Evolutionary conservation across 2,113 vertebrate genomes (phyloP), one percentile per base, ranked within the genome.

Genomic region (Beaufortia kweichowensis): DNA sequence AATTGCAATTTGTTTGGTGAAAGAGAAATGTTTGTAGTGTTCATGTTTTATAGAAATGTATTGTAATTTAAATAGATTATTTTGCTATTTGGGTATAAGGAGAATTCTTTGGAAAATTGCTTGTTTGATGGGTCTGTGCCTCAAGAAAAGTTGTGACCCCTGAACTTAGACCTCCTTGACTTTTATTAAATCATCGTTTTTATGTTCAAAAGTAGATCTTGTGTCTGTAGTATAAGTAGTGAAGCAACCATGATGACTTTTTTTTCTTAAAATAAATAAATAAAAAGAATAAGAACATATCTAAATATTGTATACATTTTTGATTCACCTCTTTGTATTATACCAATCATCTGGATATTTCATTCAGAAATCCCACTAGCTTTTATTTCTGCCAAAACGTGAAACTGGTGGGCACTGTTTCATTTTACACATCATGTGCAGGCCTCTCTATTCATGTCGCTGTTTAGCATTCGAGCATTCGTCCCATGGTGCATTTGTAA

Each of bases 361-460:
- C 7, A 53, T 14, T 7, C 23, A 7, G 3, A 28, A 66, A 21
- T 39, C 50, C 48, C 50, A 6, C 29, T 53, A 56, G 50, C 29
- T 70, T 56, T 41, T 5, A 41, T 63, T 55, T 41, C 39, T 59
- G 53, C 9, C 24, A 57, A 43, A 67, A 31, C 9, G n/a, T 23
- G 11, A 29, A 66, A 26, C 10, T n/a, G 75, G 39, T 50, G 41
- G 23, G 24, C 39, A 24, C 39, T 10, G 39, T 57, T 64, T 75
- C 1, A 50, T 67, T 50, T 68, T 75, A 15, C 55, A 75, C 35
- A 61, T 61, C 41, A 60, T 79, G 75, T 79, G 50, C 41, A 66
- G 70, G 69, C 78, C 59, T 71, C 61, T 11, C 26, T 73, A 33
- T 56, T 79, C 63, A 64, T 71, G 12, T 61, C 73, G 69, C 70